These are phyloP conservation scores for Dendrocincla tyrannina DNA, from an alignment of 2,797 vertebrate genomes.

Conservation along the genomic window DNA sequence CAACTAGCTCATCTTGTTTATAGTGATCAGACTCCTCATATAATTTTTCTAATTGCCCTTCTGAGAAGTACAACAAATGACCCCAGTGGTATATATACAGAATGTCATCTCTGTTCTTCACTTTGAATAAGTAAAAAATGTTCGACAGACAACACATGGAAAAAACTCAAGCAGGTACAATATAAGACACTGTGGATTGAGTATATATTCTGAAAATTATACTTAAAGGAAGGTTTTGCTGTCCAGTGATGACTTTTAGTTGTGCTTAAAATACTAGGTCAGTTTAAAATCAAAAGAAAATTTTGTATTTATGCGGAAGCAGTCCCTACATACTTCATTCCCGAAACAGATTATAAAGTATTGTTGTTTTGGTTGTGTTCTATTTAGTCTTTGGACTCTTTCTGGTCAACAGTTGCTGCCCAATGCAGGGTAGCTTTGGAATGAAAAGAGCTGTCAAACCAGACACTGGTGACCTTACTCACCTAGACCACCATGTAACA, in stretches of 20 bases:
- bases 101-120: not conserved
- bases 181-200: not conserved
- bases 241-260: not conserved
- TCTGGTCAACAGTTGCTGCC: not conserved
- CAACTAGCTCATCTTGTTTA: not conserved
- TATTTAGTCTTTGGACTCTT: not conserved
- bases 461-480: not conserved
- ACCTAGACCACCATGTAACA: fast-evolving
- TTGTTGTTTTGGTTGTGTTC: not conserved
- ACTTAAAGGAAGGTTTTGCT: not conserved
- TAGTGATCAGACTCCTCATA: not conserved
- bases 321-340: not conserved
- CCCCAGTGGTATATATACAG: not conserved
- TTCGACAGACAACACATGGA: not conserved
- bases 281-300: not conserved
- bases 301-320: not conserved
- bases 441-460: not conserved
- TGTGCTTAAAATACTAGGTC: not conserved
- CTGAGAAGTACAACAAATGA: not conserved
- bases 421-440: not conserved
- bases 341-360: not conserved
- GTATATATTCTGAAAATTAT: not conserved
- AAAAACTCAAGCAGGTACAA: not conserved
- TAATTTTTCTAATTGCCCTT: not conserved
- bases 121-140: not conserved